Evolutionary conservation across 1,140 invertebrate genomes (phyloP).

Genomic region (Sycophaga agraensis): DNA sequence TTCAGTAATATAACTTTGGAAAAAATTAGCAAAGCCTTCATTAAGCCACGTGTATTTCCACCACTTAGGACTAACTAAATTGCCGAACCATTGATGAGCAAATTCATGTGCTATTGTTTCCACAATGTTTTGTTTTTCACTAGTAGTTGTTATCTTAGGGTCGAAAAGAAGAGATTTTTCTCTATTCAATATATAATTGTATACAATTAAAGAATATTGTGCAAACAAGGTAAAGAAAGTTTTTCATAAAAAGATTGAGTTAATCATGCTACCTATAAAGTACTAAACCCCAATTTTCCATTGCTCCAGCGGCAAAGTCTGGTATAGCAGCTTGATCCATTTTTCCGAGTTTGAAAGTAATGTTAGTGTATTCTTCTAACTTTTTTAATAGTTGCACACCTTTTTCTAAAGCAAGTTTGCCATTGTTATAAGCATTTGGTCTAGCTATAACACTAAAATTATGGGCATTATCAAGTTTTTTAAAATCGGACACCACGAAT

Average conservation of each 20-base stretch:
- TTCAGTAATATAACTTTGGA: slow-evolving; percentile 69
- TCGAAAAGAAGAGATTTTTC: slow-evolving; percentile 64
- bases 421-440: slow-evolving; percentile 58
- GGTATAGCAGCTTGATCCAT: slow-evolving; percentile 71
- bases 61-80: slow-evolving; percentile 66
- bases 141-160: slow-evolving; percentile 50
- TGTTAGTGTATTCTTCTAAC: slow-evolving; percentile 36
- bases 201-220: background rate
- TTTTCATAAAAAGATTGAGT: background rate
- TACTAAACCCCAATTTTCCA: slow-evolving; percentile 80
- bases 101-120: slow-evolving; percentile 67
- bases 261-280: slow-evolving; percentile 61
- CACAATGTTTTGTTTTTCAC: slow-evolving; percentile 58
- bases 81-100: slow-evolving; percentile 66
- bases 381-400: slow-evolving; percentile 40
- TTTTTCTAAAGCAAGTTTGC: slow-evolving; percentile 47
- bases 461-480: background rate
- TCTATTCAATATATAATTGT: slow-evolving; percentile 40
- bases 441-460: slow-evolving; percentile 55
- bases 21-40: slow-evolving; percentile 70
- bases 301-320: slow-evolving; percentile 79
- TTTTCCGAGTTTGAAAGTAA: slow-evolving; percentile 43
- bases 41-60: slow-evolving; percentile 71
- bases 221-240: background rate
- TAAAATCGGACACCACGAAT: slow-evolving; percentile 71